A percentile compares a stretch with the other conserved stretches of the same genome.
Evolutionary conservation across 2,113 vertebrate species (phyloP).

Genomic region (Menidia beryllina): DNA sequence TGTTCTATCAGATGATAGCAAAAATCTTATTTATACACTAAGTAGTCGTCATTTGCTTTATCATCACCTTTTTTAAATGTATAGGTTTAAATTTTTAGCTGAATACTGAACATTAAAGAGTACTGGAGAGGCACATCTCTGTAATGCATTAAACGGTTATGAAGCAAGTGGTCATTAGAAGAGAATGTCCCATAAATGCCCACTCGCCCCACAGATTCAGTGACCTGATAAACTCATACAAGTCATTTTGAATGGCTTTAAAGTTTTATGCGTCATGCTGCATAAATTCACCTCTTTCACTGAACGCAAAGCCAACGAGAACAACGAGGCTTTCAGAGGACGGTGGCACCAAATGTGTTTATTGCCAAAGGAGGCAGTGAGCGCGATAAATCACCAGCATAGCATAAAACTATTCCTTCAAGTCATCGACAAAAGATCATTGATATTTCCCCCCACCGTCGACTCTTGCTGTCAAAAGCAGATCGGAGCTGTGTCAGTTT

Average conservation of each 20-base stretch:
- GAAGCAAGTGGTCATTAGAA: constrained; percentile 42
- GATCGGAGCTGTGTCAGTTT: constrained; percentile 45
- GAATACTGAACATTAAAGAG: constrained; percentile 34
- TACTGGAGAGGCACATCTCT: constrained; percentile 11
- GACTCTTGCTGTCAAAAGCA: constrained; percentile 42
- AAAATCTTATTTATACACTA: constrained; percentile 34
- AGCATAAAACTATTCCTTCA: constrained; percentile 32
- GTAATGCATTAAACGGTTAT: constrained; percentile 23
- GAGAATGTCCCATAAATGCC: constrained; percentile 39
- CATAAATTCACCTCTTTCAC: constrained; percentile 49
- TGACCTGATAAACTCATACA: constrained; percentile 54
- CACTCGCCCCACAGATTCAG: constrained; percentile 54
- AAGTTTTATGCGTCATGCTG: constrained; percentile 51
- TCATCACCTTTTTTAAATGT: constrained; percentile 6
- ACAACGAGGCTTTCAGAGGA: constrained; percentile 14
- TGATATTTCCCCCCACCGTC: constrained; percentile 38
- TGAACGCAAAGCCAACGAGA: constrained; percentile 18
- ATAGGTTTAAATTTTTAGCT: constrained; percentile 16
- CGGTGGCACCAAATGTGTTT: constrained; percentile 12
- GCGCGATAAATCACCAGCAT: constrained; percentile 20
- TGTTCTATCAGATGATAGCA: constrained; percentile 47
- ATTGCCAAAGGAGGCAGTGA: constrained; percentile 13
- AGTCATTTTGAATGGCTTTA: constrained; percentile 49
- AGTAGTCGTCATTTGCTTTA: constrained; percentile 26
- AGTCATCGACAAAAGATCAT: constrained; percentile 40